These are phyloP conservation scores for Xanthia togata DNA, from an alignment of 2,888 invertebrate genomes.

Conservation along the genomic window DNA sequence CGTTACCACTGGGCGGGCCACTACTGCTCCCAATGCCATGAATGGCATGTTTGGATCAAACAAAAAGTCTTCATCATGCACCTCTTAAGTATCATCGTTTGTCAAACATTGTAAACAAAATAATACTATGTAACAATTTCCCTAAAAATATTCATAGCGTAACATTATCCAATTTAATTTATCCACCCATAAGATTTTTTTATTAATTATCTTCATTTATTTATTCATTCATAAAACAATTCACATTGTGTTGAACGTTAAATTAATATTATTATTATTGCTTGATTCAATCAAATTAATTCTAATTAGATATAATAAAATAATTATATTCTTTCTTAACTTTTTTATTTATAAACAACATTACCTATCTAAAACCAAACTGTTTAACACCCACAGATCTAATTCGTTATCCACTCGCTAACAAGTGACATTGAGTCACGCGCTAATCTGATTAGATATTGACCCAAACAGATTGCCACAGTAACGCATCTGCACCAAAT, in stretches of 20 bases:
- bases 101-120: not conserved
- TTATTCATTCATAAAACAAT: not conserved
- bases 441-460: constrained; percentile 72
- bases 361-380: not conserved
- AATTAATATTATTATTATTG: not conserved
- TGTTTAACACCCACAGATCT: constrained; percentile 10
- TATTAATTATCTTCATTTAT: not conserved
- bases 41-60: not conserved
- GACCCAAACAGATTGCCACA: constrained; percentile 61
- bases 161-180: no score
- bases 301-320: not conserved
- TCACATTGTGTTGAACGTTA: not conserved
- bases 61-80: not conserved
- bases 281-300: not conserved
- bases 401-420: constrained; percentile 22
- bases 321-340: not conserved
- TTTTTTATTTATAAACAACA: not conserved
- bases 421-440: constrained; percentile 59
- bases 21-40: no score
- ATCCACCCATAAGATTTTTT: no score
- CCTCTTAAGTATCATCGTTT: not conserved
- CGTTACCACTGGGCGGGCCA: no score
- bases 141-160: not conserved
- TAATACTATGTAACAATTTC: not conserved
- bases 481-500: constrained; percentile 48